These are phyloP conservation scores for Frankliniella intonsa DNA, from an alignment of 2,888 invertebrate species.

Conservation along the genomic window DNA sequence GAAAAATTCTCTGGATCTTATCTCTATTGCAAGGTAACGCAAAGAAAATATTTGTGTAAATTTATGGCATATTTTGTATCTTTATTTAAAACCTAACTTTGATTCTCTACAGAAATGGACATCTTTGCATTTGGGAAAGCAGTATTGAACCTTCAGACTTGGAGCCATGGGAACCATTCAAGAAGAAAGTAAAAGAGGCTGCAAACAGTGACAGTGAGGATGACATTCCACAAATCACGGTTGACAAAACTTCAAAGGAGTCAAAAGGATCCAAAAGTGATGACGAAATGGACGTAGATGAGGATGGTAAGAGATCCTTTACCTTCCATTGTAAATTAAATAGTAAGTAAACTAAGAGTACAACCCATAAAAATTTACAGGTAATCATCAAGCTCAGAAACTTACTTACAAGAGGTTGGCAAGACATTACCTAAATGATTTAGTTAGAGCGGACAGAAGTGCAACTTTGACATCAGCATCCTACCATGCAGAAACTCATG, in stretches of 20 bases:
- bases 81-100: neutral
- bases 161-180: slow-evolving; percentile 48
- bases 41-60: neutral
- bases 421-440: slow-evolving; percentile 70
- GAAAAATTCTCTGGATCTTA: slow-evolving; percentile 74
- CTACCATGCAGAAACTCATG: slow-evolving; percentile 72
- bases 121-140: slow-evolving; percentile 81
- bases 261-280: slow-evolving; percentile 27
- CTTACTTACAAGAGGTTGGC: slow-evolving; percentile 65
- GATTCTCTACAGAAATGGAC: slow-evolving; percentile 62
- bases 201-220: slow-evolving; percentile 45
- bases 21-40: slow-evolving; percentile 60
- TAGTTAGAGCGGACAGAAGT: slow-evolving; percentile 54
- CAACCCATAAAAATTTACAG: too few relatives aligned
- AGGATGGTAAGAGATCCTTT: neutral
- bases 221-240: slow-evolving; percentile 37
- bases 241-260: neutral
- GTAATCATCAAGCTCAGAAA: slow-evolving; percentile 38
- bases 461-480: slow-evolving; percentile 72
- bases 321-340: too few relatives aligned
- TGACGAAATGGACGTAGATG: slow-evolving; percentile 36
- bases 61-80: neutral
- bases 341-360: too few relatives aligned
- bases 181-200: slow-evolving; percentile 39
- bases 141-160: slow-evolving; percentile 68